Percentiles rank a stretch among this genome's conserved stretches.
These are phyloP conservation scores for Dasypogon diadema DNA, from an alignment of 2,888 invertebrate genomes.

Conservation along the genomic window DNA sequence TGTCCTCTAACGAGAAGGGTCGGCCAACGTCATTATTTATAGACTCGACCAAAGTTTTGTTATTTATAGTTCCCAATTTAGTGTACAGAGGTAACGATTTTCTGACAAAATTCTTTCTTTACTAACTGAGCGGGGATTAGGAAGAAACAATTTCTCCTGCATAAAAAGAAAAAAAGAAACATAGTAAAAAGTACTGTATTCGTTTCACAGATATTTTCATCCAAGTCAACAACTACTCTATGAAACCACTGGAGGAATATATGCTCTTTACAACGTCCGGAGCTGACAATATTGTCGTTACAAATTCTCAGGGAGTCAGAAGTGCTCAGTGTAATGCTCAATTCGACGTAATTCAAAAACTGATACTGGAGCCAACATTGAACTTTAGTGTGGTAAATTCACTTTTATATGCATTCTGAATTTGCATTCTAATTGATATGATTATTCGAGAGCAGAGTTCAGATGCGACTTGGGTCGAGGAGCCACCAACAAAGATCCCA, in stretches of 20 bases:
- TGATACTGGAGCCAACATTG: conserved; percentile 72
- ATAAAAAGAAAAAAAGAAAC: background rate
- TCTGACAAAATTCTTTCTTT: background rate
- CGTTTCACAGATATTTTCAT: conserved; percentile 80
- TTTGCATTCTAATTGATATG: conserved; percentile 30
- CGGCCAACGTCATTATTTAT: conserved; percentile 54
- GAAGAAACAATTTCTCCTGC: too few species aligned
- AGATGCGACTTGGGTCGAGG: conserved; percentile 86
- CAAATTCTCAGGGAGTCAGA: conserved; percentile 86
- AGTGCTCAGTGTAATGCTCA: conserved; percentile 87
- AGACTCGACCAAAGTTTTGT: conserved; percentile 34
- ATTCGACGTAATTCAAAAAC: conserved; percentile 76
- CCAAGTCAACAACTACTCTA: conserved; percentile 82
- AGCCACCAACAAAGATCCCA: conserved; percentile 81
- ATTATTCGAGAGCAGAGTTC: conserved; percentile 72
- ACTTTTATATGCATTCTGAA: background rate
- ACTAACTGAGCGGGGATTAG: too few species aligned
- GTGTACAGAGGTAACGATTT: background rate
- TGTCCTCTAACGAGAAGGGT: conserved; percentile 52
- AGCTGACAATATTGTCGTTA: conserved; percentile 87
- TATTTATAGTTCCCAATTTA: conserved; percentile 32
- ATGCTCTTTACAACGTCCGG: conserved; percentile 90
- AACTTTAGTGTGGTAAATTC: conserved; percentile 73
- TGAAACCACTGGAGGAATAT: conserved; percentile 92
- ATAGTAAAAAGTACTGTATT: conserved; percentile 14